Percentiles rank a stretch among this genome's conserved stretches.
Evolutionary conservation across 2,888 invertebrate genomes (phyloP).

Genomic region (Oasisia sp.): DNA sequence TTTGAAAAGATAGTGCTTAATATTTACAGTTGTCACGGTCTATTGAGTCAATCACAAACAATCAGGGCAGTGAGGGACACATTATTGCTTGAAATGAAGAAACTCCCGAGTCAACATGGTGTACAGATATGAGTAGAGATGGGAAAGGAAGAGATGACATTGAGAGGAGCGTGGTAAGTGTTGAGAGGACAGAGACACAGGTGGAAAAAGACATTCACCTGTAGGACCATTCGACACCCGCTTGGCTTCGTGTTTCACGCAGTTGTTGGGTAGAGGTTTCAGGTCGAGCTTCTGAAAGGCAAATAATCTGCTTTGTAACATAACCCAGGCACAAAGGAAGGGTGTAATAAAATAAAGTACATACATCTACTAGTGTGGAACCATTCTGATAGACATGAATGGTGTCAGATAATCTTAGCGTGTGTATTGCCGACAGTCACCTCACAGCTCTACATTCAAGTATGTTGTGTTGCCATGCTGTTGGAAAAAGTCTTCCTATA

Average conservation of each 20-base stretch:
- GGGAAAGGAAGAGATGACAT: not conserved
- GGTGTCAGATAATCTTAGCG: too few relatives aligned
- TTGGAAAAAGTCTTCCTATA: not conserved
- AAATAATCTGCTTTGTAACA: not conserved
- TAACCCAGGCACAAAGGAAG: not conserved
- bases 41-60: not conserved
- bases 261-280: not conserved
- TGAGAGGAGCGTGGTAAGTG: not conserved
- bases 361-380: not conserved
- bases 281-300: not conserved
- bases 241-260: not conserved
- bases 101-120: not conserved
- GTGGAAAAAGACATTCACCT: not conserved
- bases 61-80: not conserved
- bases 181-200: too few relatives aligned
- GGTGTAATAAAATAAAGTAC: not conserved
- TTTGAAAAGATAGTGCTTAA: too few relatives aligned
- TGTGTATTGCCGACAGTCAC: too few relatives aligned
- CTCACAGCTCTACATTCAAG: too few relatives aligned
- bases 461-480: not conserved
- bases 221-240: not conserved
- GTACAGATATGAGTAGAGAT: not conserved
- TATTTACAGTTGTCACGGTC: not conserved
- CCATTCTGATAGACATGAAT: too few relatives aligned
- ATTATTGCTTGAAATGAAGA: not conserved